phyloP scores from a whole-genome alignment of 2,113 vertebrate species.

The Barbus barbus region DNA sequence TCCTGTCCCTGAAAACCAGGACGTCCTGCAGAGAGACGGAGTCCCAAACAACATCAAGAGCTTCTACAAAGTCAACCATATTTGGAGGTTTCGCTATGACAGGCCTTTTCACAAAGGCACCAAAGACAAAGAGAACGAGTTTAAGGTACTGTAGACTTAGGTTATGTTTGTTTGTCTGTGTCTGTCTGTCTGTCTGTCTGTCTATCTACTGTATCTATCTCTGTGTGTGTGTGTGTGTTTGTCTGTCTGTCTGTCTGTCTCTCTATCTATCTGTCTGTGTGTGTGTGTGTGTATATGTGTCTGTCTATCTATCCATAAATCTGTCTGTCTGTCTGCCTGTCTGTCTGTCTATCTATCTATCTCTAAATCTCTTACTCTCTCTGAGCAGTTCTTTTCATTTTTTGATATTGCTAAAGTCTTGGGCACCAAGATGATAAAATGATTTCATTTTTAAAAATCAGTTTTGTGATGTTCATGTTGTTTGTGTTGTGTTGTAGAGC shows the following conservation, averaged over 20 bases:
- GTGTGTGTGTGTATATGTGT: too few relatives aligned
- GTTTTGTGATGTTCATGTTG: constrained; percentile 17
- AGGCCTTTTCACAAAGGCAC: constrained; percentile 96
- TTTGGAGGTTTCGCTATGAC: constrained; percentile 95
- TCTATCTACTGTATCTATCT: background rate
- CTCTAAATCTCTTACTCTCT: background rate
- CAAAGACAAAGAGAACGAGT: constrained; percentile 98
- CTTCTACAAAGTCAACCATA: constrained; percentile 98
- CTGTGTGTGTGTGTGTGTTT: too few relatives aligned
- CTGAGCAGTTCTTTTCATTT: background rate
- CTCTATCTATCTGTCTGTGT: background rate
- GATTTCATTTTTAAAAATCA: background rate
- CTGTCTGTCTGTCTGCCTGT: too few relatives aligned
- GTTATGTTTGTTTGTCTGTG: too few relatives aligned
- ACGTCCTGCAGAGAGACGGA: constrained; percentile 93
- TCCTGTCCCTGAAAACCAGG: constrained; percentile 92
- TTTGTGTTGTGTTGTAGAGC: constrained; percentile 78
- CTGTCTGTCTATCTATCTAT: too few relatives aligned
- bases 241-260: background rate
- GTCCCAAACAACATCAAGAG: constrained; percentile 98
- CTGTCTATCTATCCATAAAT: too few relatives aligned
- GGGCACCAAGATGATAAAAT: background rate
- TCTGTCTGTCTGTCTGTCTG: background rate
- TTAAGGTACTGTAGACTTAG: constrained; percentile 80
- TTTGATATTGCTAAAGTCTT: background rate